A percentile compares a stretch with the other conserved stretches of the same genome.
These are phyloP conservation scores for Ptilonorhynchus violaceus DNA, from an alignment of 2,113 vertebrate genomes.

Conservation along the genomic window DNA sequence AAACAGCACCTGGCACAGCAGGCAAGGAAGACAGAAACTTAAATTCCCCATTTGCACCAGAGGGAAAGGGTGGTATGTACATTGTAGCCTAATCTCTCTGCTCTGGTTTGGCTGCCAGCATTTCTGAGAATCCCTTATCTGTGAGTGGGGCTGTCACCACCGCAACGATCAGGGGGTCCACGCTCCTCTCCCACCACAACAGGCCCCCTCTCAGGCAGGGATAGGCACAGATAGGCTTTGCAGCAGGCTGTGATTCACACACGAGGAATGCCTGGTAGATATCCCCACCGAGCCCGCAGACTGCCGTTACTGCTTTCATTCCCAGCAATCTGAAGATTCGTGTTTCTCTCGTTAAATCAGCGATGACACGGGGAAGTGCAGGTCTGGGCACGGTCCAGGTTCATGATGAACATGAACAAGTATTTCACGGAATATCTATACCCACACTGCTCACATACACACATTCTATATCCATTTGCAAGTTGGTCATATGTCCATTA, in stretches of 20 bases:
- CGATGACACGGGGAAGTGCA: not conserved
- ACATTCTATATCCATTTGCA: not conserved
- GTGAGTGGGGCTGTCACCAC: not conserved
- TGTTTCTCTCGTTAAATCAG: not conserved
- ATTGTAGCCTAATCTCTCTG: not conserved
- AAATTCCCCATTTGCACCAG: not conserved
- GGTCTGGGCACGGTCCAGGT: not conserved
- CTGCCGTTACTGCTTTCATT: not conserved
- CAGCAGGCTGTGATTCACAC: slow-evolving; percentile 35
- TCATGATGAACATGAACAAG: not conserved
- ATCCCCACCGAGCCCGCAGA: not conserved
- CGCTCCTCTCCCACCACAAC: not conserved
- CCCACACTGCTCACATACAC: not conserved
- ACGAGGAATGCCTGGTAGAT: slow-evolving; percentile 46
- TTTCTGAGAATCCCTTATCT: not conserved
- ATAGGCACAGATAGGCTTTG: not conserved
- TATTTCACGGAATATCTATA: not conserved
- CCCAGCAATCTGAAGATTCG: not conserved
- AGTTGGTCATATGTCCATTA: not conserved
- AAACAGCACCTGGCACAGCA: not conserved
- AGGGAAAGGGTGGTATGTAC: not conserved
- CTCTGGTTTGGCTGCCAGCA: not conserved
- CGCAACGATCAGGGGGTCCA: accelerated
- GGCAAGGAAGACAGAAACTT: not conserved
- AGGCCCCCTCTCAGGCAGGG: not conserved